A percentile compares a stretch with the other conserved stretches of the same genome.
phyloP scores from a whole-genome alignment of 1,140 invertebrate genomes.

The Apis florea region DNA sequence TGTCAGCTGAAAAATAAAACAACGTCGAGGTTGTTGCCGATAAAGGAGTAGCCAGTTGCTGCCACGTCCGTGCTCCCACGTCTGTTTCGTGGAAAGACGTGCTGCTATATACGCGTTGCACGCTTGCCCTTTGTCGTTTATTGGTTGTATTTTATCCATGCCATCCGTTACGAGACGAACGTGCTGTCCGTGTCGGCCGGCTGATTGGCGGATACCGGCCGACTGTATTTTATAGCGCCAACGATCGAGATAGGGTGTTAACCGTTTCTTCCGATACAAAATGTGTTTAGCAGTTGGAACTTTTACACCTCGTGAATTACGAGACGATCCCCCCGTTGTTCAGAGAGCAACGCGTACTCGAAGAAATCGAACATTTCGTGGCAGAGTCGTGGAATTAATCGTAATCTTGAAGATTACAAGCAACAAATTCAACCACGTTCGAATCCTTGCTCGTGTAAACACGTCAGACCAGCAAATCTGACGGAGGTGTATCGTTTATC shows the following conservation, averaged over 20 bases:
- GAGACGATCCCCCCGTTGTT: neutral
- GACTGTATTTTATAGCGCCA: conserved; percentile 43
- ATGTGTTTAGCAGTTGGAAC: conserved; percentile 22
- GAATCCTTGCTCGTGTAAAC: neutral
- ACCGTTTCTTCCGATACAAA: conserved; percentile 27
- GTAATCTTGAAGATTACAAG: too few species aligned
- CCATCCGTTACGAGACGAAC: conserved; percentile 5
- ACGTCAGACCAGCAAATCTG: neutral
- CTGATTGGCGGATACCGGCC: conserved; percentile 39
- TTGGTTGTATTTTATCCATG: conserved; percentile 41
- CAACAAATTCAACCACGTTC: neutral
- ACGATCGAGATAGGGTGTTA: conserved; percentile 48
- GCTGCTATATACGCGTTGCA: conserved; percentile 7
- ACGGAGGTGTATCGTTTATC: neutral
- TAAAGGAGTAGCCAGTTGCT: conserved; percentile 12
- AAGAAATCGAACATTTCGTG: too few species aligned
- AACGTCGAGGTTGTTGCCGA: neutral
- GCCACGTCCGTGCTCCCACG: conserved; percentile 19
- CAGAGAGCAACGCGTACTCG: neutral
- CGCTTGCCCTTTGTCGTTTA: conserved; percentile 41
- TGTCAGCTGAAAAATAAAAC: conserved; percentile 13
- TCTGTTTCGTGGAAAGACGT: conserved; percentile 31
- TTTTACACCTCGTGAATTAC: conserved; percentile 10
- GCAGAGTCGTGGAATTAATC: too few species aligned
- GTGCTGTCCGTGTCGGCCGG: conserved; percentile 12